Conservation (phyloP, 2,113 vertebrate genomes). For the Lates calcarifer region DNA sequence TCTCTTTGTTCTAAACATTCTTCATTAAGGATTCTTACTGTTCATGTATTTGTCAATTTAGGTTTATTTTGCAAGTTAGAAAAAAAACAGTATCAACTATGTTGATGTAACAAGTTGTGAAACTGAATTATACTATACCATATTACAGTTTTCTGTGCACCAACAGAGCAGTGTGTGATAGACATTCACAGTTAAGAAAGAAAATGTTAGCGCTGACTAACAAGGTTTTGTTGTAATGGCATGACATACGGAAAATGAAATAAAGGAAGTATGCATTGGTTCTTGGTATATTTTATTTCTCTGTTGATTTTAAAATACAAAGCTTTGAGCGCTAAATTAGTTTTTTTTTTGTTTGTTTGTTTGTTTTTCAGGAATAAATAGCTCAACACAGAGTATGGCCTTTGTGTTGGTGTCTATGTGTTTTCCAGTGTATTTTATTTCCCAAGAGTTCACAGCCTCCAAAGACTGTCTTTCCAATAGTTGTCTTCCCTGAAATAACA, state of each 20-base stretch:
- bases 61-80: constrained; percentile 54
- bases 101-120: constrained; percentile 56
- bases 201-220: constrained; percentile 59
- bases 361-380: too few species aligned
- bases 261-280: constrained; percentile 70
- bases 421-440: too few species aligned
- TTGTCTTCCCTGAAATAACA: too few species aligned
- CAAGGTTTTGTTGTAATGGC: constrained; percentile 76
- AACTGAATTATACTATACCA: constrained; percentile 48
- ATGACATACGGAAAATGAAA: constrained; percentile 80
- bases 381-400: too few species aligned
- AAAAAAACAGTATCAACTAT: constrained; percentile 25
- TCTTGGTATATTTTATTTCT: constrained; percentile 18
- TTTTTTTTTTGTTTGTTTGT: too few species aligned
- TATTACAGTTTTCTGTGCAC: constrained; percentile 62
- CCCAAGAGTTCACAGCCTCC: too few species aligned
- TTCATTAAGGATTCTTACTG: constrained; percentile 37
- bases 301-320: background rate
- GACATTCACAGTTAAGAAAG: constrained; percentile 37
- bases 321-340: background rate
- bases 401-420: too few species aligned
- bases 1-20: constrained; percentile 20
- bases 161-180: constrained; percentile 44
- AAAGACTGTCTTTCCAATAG: too few species aligned
- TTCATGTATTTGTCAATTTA: constrained; percentile 28